Evolutionary conservation across 2,888 invertebrate species (phyloP), one percentile per base, ranked within the genome.

Genomic region (Lasioglossum marginatum): DNA sequence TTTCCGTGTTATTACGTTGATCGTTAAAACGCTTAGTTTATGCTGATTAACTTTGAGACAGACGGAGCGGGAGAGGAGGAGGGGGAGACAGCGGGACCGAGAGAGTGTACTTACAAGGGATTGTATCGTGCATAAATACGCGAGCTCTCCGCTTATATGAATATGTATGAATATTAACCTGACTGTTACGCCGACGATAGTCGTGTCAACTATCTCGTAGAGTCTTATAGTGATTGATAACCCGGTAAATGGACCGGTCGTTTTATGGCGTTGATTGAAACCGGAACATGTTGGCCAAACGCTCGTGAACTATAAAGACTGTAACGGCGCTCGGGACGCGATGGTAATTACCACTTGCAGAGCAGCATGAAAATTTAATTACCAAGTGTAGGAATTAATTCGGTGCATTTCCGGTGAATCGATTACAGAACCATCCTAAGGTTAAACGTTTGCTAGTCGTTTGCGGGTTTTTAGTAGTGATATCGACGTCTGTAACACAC

Each of bases 11-110:
- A 93, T 93, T 92, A 93, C 92, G 92, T 89, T 82, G 90, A 89
- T 92, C 93, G 91, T 92, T 93, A 93, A 93, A 91, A 90, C 82
- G 86, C 91, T 91, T 90, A 92, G 87, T 93, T 93, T 93, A 93
- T 90, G 92, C 90, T 93, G 91, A 93, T 93, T 92, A 90, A 91
- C 88, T 87, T 88, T 43, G 73, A 6, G 27, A 63, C 72, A 40
- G 57, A 8, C 16, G 27, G 8, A 34, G 34, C 16, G 66, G 23
- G 34, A 34, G 66, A 66, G 34, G 23, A 34, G 34, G 23, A 19
- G 66, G 16, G 66, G 19, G 23, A 66, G 23, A 34, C 19, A 16
- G 10, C 6, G 4, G 34, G 23, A 23, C 19, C 16, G 19, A 19
- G 66, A 34, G 34, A 66, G 23, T 1, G 2, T 14, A 23, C n/a